Conservation (phyloP, 2,888 invertebrate genomes). For the Diabrotica balteata region DNA sequence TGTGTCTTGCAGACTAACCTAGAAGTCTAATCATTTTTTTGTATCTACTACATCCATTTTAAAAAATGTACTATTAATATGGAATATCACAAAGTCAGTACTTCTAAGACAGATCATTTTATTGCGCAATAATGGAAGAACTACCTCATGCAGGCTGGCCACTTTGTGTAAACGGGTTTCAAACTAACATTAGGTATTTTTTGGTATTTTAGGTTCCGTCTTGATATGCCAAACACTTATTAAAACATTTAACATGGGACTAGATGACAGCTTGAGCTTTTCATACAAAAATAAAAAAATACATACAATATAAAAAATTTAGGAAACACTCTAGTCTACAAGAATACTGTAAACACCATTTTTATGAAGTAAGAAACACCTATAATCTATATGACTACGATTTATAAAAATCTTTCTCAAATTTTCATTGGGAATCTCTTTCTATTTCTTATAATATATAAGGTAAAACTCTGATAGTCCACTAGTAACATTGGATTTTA, state of each 20-base stretch:
- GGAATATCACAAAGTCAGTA: slow-evolving; percentile 46
- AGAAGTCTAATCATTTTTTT: not conserved
- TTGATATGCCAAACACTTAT: slow-evolving; percentile 60
- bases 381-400: slow-evolving; percentile 52
- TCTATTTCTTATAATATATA: slow-evolving; percentile 48
- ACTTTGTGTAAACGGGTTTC: slow-evolving; percentile 34
- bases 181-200: slow-evolving; percentile 37
- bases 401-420: slow-evolving; percentile 56
- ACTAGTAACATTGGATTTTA: slow-evolving; percentile 7
- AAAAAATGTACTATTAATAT: slow-evolving; percentile 26
- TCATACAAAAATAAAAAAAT: slow-evolving; percentile 62
- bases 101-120: slow-evolving; percentile 43
- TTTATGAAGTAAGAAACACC: slow-evolving; percentile 58
- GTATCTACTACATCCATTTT: slow-evolving; percentile 11
- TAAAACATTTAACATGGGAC: slow-evolving; percentile 54
- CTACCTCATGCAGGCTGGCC: slow-evolving; percentile 31
- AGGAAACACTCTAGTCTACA: slow-evolving; percentile 60
- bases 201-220: slow-evolving; percentile 51
- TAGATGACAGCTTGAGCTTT: slow-evolving; percentile 62
- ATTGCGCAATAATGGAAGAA: slow-evolving; percentile 39
- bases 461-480: slow-evolving; percentile 35
- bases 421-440: slow-evolving; percentile 52
- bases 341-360: slow-evolving; percentile 62
- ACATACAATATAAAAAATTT: slow-evolving; percentile 61
- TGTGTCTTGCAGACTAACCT: slow-evolving; percentile 7